phyloP scores from a whole-genome alignment of 2,888 invertebrate genomes.

The Augochlorella aurata region DNA sequence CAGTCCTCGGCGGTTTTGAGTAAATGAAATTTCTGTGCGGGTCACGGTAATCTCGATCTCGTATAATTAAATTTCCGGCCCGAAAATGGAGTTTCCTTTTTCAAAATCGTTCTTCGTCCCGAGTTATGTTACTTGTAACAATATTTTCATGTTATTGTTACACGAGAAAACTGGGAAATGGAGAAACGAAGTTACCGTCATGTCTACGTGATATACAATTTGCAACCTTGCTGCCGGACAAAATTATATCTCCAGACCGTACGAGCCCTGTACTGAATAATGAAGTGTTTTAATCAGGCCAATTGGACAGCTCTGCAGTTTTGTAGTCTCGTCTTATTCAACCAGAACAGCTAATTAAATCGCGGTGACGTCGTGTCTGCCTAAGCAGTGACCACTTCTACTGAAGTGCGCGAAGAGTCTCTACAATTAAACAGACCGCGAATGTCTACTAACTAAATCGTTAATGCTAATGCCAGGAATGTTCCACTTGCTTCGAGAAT shows the following conservation, averaged over 20 bases:
- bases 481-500: neutral
- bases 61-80: neutral
- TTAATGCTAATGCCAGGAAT: neutral
- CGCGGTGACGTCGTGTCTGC: conserved; percentile 3
- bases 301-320: conserved; percentile 15
- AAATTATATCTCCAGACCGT: conserved; percentile 12
- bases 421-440: neutral
- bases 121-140: neutral
- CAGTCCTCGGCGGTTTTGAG: neutral
- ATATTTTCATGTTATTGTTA: neutral
- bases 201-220: neutral
- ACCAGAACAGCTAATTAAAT: conserved; percentile 15
- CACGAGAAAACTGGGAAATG: neutral
- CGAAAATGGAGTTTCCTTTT: neutral
- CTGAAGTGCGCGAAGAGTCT: neutral
- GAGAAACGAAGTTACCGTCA: neutral
- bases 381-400: conserved; percentile 17
- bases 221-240: neutral
- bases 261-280: conserved; percentile 7
- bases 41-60: neutral
- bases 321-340: neutral
- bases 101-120: neutral
- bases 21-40: neutral
- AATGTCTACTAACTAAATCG: neutral
- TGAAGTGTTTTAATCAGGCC: conserved; percentile 37